Evolutionary conservation across 2,113 vertebrate species (phyloP).

Genomic region (Callipepla californica): DNA sequence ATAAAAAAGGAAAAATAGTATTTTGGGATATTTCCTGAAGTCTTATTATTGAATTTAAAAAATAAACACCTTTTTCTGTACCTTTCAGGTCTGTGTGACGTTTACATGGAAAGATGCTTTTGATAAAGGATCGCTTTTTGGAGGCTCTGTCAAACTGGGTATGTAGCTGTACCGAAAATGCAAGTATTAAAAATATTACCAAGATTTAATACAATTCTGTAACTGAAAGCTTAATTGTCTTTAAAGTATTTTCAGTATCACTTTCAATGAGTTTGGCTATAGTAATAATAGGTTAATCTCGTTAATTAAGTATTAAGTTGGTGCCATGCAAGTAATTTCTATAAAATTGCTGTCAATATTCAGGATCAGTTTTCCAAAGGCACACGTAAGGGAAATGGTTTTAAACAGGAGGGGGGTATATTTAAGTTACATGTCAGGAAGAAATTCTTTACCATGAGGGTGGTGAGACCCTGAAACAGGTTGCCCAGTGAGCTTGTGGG

Average conservation of each 20-base stretch:
- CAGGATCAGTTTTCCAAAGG: background rate
- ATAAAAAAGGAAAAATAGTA: background rate
- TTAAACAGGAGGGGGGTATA: no score
- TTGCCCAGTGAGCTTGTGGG: no score
- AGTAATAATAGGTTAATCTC: background rate
- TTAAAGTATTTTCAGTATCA: background rate
- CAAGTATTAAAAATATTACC: background rate
- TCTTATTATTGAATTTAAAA: background rate
- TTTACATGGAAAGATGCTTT: constrained; percentile 99
- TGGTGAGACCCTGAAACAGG: no score
- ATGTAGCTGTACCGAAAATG: constrained; percentile 60
- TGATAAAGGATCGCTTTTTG: constrained; percentile 98
- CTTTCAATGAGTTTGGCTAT: background rate
- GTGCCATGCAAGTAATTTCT: background rate
- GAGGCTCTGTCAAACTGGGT: constrained; percentile 96
- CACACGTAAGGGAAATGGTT: background rate
- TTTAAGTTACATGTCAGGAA: no score
- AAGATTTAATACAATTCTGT: background rate
- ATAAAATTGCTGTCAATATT: background rate
- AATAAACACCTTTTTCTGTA: background rate
- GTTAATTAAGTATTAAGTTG: background rate
- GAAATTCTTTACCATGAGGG: no score
- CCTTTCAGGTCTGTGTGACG: constrained; percentile 90
- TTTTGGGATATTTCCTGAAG: background rate
- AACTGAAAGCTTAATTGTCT: background rate